Evolutionary conservation across 2,888 invertebrate species (phyloP).

Genomic region (Zeuzera pyrina): DNA sequence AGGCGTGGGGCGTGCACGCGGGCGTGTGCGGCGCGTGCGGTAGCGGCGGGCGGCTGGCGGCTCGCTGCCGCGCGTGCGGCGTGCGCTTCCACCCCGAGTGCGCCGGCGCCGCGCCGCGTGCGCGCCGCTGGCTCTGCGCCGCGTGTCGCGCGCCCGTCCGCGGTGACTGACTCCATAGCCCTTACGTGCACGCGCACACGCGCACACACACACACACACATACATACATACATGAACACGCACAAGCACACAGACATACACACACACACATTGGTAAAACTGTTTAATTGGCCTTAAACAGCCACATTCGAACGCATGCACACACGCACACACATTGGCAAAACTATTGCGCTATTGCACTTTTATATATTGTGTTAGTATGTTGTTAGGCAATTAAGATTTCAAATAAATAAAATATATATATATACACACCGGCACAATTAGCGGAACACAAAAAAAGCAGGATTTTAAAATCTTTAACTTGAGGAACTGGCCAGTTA

Average conservation of each 20-base stretch:
- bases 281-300: no score
- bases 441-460: no score
- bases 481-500: no score
- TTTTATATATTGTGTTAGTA: no score
- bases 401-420: no score
- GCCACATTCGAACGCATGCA: no score
- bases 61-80: conserved; percentile 74
- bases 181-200: not conserved
- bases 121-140: conserved; percentile 68
- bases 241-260: conserved; percentile 11
- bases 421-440: no score
- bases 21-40: conserved; percentile 76
- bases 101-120: conserved; percentile 68
- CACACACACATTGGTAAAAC: conserved; percentile 6
- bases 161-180: conserved; percentile 17
- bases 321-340: no score
- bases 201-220: conserved; percentile 2
- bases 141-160: conserved; percentile 38
- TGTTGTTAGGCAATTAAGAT: no score
- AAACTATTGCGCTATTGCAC: no score
- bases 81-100: conserved; percentile 83
- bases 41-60: conserved; percentile 76
- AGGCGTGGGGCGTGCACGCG: conserved; percentile 21
- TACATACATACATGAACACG: conserved; percentile 2
- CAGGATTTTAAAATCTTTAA: no score